phyloP scores from a whole-genome alignment of 2,797 vertebrate genomes.

The Sebastes ruberrimus region DNA sequence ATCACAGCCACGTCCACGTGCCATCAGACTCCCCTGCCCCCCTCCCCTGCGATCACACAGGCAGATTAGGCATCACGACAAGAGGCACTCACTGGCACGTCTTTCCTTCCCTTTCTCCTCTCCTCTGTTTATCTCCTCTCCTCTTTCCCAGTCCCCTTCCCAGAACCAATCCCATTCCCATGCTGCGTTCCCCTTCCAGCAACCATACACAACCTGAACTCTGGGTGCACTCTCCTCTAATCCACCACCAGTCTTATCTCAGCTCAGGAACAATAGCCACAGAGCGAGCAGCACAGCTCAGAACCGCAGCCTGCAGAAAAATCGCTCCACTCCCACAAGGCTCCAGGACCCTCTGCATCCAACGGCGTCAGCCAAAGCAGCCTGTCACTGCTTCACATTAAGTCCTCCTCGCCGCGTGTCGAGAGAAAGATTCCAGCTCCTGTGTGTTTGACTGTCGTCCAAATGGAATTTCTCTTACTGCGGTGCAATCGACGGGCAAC shows the following conservation, averaged over 20 bases:
- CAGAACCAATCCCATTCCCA: constrained; percentile 54
- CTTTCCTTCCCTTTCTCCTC: constrained; percentile 25
- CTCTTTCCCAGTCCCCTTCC: constrained; percentile 32
- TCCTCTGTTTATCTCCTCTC: constrained; percentile 24
- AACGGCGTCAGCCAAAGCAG: constrained; percentile 54
- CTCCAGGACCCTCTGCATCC: constrained; percentile 49
- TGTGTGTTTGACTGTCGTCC: constrained; percentile 47
- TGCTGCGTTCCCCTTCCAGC: constrained; percentile 39
- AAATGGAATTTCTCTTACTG: constrained; percentile 55
- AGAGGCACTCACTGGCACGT: constrained; percentile 16
- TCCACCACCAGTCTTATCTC: constrained; percentile 75
- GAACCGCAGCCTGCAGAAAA: constrained; percentile 63
- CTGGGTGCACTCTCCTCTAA: constrained; percentile 79
- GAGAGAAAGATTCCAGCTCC: constrained; percentile 36
- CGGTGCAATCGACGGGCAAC: constrained; percentile 13
- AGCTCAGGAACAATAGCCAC: constrained; percentile 73
- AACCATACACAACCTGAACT: constrained; percentile 74
- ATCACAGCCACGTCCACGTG: constrained; percentile 74
- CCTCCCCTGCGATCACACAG: constrained; percentile 52
- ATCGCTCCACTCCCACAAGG: constrained; percentile 59
- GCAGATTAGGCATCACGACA: constrained; percentile 50
- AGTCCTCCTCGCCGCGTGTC: constrained; percentile 42
- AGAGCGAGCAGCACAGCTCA: constrained; percentile 58
- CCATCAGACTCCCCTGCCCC: constrained; percentile 37
- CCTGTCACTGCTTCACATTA: constrained; percentile 61